These are phyloP conservation scores for Thecophora atra DNA, from an alignment of 2,888 invertebrate genomes.

Conservation along the genomic window DNA sequence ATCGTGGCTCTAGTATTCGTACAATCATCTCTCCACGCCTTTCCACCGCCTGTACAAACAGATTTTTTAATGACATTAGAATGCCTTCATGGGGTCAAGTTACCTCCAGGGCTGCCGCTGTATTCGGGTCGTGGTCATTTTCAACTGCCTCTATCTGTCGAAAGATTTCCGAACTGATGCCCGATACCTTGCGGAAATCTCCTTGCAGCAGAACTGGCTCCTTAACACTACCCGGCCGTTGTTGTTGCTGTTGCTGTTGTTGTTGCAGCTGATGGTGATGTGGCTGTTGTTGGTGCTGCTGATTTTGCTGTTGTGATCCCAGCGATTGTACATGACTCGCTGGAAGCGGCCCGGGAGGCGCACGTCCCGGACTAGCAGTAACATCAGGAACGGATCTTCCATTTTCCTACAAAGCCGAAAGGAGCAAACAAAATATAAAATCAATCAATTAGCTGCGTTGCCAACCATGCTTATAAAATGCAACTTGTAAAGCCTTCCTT, in stretches of 20 bases:
- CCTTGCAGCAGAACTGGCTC: constrained; percentile 88
- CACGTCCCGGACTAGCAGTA: constrained; percentile 88
- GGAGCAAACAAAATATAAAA: constrained; percentile 3
- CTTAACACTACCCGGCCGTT: constrained; percentile 61
- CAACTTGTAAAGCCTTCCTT: not conserved
- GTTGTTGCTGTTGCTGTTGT: constrained; percentile 54
- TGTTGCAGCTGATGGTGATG: constrained; percentile 67
- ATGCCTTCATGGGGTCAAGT: constrained; percentile 40
- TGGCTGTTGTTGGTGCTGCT: constrained; percentile 63
- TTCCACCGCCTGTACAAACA: constrained; percentile 77
- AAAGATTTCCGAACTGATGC: constrained; percentile 95
- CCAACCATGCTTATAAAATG: constrained; percentile 6
- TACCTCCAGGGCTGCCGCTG: constrained; percentile 89
- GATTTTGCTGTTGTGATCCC: constrained; percentile 61
- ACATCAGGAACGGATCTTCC: constrained; percentile 91
- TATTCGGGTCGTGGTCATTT: constrained; percentile 93
- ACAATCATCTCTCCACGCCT: constrained; percentile 95
- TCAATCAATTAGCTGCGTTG: constrained; percentile 26
- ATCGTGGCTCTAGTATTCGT: constrained; percentile 86
- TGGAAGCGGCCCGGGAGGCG: constrained; percentile 75
- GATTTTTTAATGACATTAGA: constrained; percentile 2
- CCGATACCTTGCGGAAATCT: constrained; percentile 95
- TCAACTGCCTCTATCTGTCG: constrained; percentile 96
- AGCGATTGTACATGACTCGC: constrained; percentile 69
- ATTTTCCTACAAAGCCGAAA: constrained; percentile 75